Base-by-base conservation (phyloP, 2,113 vertebrate genomes). In the Anhinga anhinga region DNA sequence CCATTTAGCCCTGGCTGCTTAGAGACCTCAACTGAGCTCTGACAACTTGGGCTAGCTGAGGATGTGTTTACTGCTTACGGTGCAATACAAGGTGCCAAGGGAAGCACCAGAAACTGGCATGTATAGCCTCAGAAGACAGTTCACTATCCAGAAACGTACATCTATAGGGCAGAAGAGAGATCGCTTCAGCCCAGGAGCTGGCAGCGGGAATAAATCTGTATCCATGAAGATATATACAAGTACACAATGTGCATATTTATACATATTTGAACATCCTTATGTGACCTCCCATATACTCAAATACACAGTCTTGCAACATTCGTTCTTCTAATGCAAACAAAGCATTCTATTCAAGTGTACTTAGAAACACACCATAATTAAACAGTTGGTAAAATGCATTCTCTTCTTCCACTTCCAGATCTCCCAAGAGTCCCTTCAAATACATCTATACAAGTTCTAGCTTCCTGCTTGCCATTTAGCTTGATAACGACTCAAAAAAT, bases 381-480 rank as follows among this genome's bases (percentile, higher is more conserved):
- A 98, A 98, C 94, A 98, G 98, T 97, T 97, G 96, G 96, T 91
- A 97, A 98, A 98, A 98, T 78, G 91, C 98, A 99, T 99, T 99
- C 98, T 98, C 98, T 94, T 95, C 94, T 91, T 91, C 90, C 89
- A 88, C 95, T 97, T 98, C 91, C 93, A 91, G 53, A 98, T 99
- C 98, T 99, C 99, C 99, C 96, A 95, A 99, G 99, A 98, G 98
- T 97, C 98, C 77, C 96, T 98, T 97, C 97, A 82, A 98, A 98
- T 97, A 70, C 58, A 97, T 80, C 97, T 96, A 97, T 96, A 96
- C 91, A 98, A 96, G 95, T 96, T 97, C 93, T 67, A 96, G 96
- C 96, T 97, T 98, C 96, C 96, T 96, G 94, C 97, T 98, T 97
- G 97, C 96, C 97, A 98, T 98, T 98, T 98, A 98, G 98, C 97